Evolutionary conservation across 2,113 vertebrate species (phyloP), one percentile per base, ranked within the genome.

Genomic region (Polyodon spathula): DNA sequence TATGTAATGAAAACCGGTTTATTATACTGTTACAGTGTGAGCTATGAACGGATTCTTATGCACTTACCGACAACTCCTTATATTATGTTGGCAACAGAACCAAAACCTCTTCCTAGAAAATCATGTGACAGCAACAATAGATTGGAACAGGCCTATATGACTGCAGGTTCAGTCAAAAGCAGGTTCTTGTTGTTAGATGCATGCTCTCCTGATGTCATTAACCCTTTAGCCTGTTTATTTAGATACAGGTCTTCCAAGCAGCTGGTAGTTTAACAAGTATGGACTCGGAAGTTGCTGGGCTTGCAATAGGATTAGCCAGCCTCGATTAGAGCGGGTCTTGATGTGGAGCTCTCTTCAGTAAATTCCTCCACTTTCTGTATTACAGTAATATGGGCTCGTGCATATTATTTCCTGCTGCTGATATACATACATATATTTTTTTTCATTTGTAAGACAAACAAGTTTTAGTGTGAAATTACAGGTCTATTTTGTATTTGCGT

Each of bases 401-500:
- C 84, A 77, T 85, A 80, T 79, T 78, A 81, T 84, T 89, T 84
- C 86, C 88, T 90, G 93, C 92, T 95, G 92, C 93, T 93, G 89
- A 92, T 76, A 70, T 64, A 68, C 74, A 73, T 55, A 77, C 79
- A 78, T 76, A 84, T 84, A 72, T 80, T 68, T 81, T 76, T 84
- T 89, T 90, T 89, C 88, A 90, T 85, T 81, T 88, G 82, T 93
- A 82, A 81, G 73, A 76, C 71, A 66, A 81, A 69, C 58, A 66
- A 85, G 80, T 85, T 86, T 72, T 85, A 86, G 88, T 87, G 88
- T 89, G 84, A 76, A 84, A 88, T 86, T 87, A 91, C 88, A 84
- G 86, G 85, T 89, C 82, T 90, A 89, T 87, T 86, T 92, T 93
- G 78, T 87, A 87, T 82, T 92, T 82, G 84, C 88, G 69, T 87